Percentiles rank a stretch among this genome's conserved stretches.
Evolutionary conservation across 1,140 invertebrate genomes (phyloP).

Genomic region (Choristoneura fumiferana): DNA sequence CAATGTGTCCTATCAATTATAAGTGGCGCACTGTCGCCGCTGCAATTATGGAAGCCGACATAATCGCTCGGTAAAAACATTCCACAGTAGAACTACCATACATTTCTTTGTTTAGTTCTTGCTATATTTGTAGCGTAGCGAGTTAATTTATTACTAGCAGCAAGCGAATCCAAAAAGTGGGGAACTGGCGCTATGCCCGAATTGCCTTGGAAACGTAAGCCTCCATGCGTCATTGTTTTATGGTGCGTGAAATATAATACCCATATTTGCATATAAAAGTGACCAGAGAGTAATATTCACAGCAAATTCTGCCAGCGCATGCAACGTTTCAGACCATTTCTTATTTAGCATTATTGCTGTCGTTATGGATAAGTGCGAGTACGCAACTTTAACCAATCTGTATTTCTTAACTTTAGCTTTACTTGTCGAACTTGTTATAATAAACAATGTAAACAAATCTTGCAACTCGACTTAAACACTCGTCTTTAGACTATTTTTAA

Average conservation of each 20-base stretch:
- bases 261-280: conserved; percentile 15
- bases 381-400: neutral
- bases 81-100: neutral
- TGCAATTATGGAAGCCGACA: too few relatives aligned
- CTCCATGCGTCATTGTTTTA: conserved; percentile 13
- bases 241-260: conserved; percentile 21
- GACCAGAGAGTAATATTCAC: conserved; percentile 14
- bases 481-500: too few relatives aligned
- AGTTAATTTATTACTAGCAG: conserved; percentile 25
- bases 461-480: too few relatives aligned
- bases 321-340: neutral
- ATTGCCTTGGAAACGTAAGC: conserved; percentile 13
- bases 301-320: neutral
- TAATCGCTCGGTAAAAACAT: neutral
- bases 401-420: too few relatives aligned
- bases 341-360: neutral
- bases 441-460: too few relatives aligned
- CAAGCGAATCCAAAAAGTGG: conserved; percentile 24
- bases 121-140: neutral
- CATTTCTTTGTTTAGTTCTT: conserved; percentile 14
- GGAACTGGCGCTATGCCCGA: conserved; percentile 27
- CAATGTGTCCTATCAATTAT: too few relatives aligned
- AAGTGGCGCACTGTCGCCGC: too few relatives aligned
- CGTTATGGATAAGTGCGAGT: conserved; percentile 2
- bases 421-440: too few relatives aligned